Base-by-base conservation (phyloP, 2,113 vertebrate genomes). In the Girardinichthys multiradiatus region DNA sequence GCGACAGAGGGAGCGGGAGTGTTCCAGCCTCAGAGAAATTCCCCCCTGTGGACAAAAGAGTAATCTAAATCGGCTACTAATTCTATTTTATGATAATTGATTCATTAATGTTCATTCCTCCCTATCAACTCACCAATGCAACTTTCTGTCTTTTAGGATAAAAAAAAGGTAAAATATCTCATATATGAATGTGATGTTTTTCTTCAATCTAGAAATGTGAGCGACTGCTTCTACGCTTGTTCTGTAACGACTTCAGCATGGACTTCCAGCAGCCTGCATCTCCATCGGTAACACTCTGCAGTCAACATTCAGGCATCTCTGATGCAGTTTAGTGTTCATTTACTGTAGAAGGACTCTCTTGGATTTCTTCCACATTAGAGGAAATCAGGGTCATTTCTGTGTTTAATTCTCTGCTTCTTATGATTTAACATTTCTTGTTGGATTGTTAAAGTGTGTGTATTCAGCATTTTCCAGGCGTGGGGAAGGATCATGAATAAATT, bases 241-340 rank as follows among this genome's bases (percentile, higher is more conserved):
- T 95, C 94, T 98, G 97, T 87, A 97, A 95, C 29, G 97, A 94
- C 76, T 95, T 99, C 91, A 99, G 98, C 86, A 94, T 97, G 0
- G 97, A 98, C 3, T 99, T 99, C 91, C 98, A 99, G 5, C 96
- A 97, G n/a, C 91, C 96, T 0, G 95, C 97, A 51, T 94, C 96
- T 62, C 96, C 97, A 0, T 88, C 96, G 84, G 98, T 99, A 93
- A 96, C 95, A 39, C 9, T 19, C 7, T 27, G 15, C 26, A 0
- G 14, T 29, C 4, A 26, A 0, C 21, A 29, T 57, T 57, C 26
- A 26, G 13, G 39, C 14, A 42, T 11, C 15, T 39, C 15, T 42
- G 15, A 4, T 45, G 19, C 42, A 5, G 17, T 17, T 45, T 45
- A 4, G 4, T 45, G 42, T 6, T 45, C 1, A 6, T 33, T 33